Conservation (phyloP, 37 sponge, comb jelly and placozoan species). For the Spongilla lacustris region DNA sequence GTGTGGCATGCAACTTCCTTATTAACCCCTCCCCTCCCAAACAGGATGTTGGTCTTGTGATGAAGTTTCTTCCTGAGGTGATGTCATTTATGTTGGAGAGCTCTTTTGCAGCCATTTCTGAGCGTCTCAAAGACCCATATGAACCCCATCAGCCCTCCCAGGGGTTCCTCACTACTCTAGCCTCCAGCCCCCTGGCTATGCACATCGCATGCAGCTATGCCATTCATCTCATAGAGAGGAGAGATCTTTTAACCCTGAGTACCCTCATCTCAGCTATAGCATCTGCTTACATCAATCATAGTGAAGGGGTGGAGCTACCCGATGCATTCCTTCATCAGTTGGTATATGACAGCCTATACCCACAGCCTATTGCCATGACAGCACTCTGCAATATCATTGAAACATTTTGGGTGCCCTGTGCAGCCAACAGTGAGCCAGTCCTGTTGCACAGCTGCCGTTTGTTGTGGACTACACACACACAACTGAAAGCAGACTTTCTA, state of each 20-base stretch:
- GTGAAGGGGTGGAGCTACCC: constrained; percentile 30
- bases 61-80: constrained; percentile 72
- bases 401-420: constrained; percentile 72
- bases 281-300: constrained; percentile 1
- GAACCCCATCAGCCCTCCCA: constrained; percentile 20
- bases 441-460: constrained; percentile 61
- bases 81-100: constrained; percentile 72
- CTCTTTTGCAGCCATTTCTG: constrained; percentile 20
- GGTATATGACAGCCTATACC: constrained; percentile 8
- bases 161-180: constrained; percentile 27
- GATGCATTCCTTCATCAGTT: constrained; percentile 74
- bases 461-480: constrained; percentile 43
- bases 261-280: constrained; percentile 66
- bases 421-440: constrained; percentile 43
- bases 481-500: constrained; percentile 21
- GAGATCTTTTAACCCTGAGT: constrained; percentile 43
- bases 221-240: constrained; percentile 52
- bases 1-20: background rate
- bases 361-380: constrained; percentile 30
- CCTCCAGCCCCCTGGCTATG: constrained; percentile 45
- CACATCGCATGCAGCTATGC: constrained; percentile 53
- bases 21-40: background rate
- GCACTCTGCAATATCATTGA: constrained; percentile 28
- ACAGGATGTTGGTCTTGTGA: constrained; percentile 59
- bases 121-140: constrained; percentile 56